Base-by-base conservation (phyloP, 2,888 invertebrate genomes). In the Xestia sexstrigata region DNA sequence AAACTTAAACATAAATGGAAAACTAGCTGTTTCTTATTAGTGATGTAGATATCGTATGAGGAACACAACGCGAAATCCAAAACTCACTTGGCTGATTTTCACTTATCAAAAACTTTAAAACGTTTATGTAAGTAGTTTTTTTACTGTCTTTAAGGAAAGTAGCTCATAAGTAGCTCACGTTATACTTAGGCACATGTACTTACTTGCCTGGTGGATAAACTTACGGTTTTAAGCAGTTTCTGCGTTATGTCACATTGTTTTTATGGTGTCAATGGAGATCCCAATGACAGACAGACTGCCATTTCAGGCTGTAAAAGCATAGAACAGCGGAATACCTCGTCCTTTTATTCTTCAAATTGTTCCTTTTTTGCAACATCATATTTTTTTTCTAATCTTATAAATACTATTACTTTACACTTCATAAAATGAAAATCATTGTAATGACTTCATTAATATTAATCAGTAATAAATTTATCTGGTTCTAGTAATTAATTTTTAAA, bases 401-500 rank as follows among this genome's bases (percentile, higher is more conserved):
- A 58, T 13, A 26, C 15, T 20, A 20, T 9, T 9, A 11, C 9
- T 7, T 7, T 9, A 47, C 8, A 0, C 9, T 20, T 20, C 11
- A 20, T 15, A 49, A 17, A 62, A 52, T 45, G 8, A 39, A 58
- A 76, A 3, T 47, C 39, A 58, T 58, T 15, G 20, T 30, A 49
- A 42, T 39, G 9, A 39, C 15, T 15, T 49, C 2, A 11, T 55
- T 4, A 45, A 45, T 52, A 47, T 11, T 35, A 69, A 65, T 58
- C 45, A 45, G 39, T 60, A 23, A 35, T 49, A 42, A 42, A 60
- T 39, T 7, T 15, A 15, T 11, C n/a, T n/a, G 45, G 17, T 66
- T 77, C 35, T 42, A n/a, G 17, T 78, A 35, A 66, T 66, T 58
- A 42, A 63, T 58, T 26, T 66, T 67, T 45, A 17, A 78, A 42